Evolutionary conservation across 2,888 invertebrate species (phyloP), one percentile per base, ranked within the genome.

Genomic region (Plutella xylostella): DNA sequence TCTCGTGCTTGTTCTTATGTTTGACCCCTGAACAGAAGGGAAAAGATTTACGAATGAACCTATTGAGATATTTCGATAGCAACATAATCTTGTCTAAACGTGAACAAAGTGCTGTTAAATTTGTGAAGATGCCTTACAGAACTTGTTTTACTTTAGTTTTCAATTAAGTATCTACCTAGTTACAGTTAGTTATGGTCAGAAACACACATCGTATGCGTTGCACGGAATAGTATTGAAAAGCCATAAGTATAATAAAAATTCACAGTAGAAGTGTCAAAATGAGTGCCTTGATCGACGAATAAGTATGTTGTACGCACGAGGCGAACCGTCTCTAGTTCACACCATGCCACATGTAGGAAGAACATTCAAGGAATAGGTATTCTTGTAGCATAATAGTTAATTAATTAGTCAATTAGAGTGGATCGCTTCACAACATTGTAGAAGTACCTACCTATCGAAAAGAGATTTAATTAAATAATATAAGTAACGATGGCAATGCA

Each of bases 371-470:
- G 9, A 35, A 37, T 38, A 20, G 20, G 34, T 25, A 17, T 42
- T 38, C 40, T 58, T 57, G 57, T 72, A 73, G 67, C 69, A 68
- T 74, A 74, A 72, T 75, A 75, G 67, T 73, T 64, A 65, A 64
- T 67, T 76, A 77, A 64, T 67, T 76, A 77, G 78, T 75, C 77
- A 77, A 72, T n/a, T n/a, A n/a, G n/a, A n/a, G n/a, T n/a, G n/a
- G n/a, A 59, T 61, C 63, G 65, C 67, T 60, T 65, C 64, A 63
- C 56, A 55, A 28, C 9, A 28, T 28, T n/a, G n/a, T n/a, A n/a
- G 53, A 58, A 51, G 46, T 57, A 63, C 59, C 48, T 44, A 34
- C 2, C 28, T 28, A 28, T 28, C n/a, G 28, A 12, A 28, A 28
- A 6, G n/a, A n/a, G n/a, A n/a, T n/a, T n/a, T n/a, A 28, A 12